Conservation (phyloP, 2,113 vertebrate species). For the Engystomops pustulosus region DNA sequence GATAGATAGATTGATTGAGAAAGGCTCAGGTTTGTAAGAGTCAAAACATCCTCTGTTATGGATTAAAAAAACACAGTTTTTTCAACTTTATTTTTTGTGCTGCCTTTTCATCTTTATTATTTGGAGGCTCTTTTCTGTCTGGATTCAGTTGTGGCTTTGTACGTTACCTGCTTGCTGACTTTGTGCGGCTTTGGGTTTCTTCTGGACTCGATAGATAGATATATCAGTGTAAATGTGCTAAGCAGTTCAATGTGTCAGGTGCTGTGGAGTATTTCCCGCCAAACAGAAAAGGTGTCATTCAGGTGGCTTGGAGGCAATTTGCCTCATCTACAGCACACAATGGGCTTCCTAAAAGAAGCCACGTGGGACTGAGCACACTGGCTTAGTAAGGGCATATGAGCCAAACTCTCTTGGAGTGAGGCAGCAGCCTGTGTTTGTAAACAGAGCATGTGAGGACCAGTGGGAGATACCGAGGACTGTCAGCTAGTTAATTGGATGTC, state of each 20-base stretch:
- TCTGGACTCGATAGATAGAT: too few relatives aligned
- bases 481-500: slow-evolving; percentile 81
- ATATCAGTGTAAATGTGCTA: too few relatives aligned
- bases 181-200: too few relatives aligned
- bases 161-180: too few relatives aligned
- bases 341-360: slow-evolving; percentile 71
- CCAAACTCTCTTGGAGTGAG: slow-evolving; percentile 66
- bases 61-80: too few relatives aligned
- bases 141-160: too few relatives aligned
- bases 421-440: slow-evolving; percentile 82
- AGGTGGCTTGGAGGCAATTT: slow-evolving; percentile 70
- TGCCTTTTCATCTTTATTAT: too few relatives aligned
- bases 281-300: slow-evolving; percentile 58
- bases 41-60: too few relatives aligned
- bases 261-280: slow-evolving; percentile 61
- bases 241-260: background rate
- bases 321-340: slow-evolving; percentile 67
- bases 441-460: slow-evolving; percentile 75
- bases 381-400: slow-evolving; percentile 73
- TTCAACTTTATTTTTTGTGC: too few relatives aligned
- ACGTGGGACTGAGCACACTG: slow-evolving; percentile 72
- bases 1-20: too few relatives aligned
- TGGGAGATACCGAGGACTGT: slow-evolving; percentile 72
- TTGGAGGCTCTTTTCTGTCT: too few relatives aligned
- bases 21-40: too few relatives aligned